Evolutionary conservation across 2,888 invertebrate species (phyloP).

Genomic region (Lypha dubia): DNA sequence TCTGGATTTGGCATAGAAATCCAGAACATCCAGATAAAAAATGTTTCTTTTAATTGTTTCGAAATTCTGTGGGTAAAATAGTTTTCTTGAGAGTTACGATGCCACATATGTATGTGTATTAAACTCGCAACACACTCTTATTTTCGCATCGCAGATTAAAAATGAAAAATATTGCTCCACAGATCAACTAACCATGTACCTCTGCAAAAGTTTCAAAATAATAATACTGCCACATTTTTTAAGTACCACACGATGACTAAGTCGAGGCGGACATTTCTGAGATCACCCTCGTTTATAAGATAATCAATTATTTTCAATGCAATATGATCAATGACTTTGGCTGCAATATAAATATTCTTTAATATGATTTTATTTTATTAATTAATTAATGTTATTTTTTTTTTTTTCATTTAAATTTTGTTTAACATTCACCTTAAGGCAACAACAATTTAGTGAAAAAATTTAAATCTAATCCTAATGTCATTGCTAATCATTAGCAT

Average conservation of each 20-base stretch:
- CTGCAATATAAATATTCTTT: slow-evolving; percentile 41
- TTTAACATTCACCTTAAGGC: slow-evolving; percentile 25
- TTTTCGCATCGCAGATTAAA: too few species aligned
- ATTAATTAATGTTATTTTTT: slow-evolving; percentile 5
- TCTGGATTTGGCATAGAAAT: too few species aligned
- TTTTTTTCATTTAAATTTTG: slow-evolving; percentile 21
- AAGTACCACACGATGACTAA: too few species aligned
- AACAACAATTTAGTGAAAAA: not conserved
- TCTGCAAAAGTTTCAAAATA: not conserved
- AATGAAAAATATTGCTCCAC: too few species aligned
- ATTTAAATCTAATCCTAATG: slow-evolving; percentile 51
- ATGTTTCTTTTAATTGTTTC: too few species aligned
- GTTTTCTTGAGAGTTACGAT: too few species aligned
- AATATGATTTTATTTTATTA: slow-evolving; percentile 38
- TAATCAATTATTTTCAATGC: slow-evolving; percentile 39
- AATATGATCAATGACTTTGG: slow-evolving; percentile 52
- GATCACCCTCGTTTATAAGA: not conserved
- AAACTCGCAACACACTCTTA: too few species aligned
- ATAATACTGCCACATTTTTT: not conserved
- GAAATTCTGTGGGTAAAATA: too few species aligned
- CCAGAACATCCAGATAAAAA: too few species aligned
- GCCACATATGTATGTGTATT: too few species aligned
- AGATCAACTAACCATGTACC: too few species aligned
- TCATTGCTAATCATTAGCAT: slow-evolving; percentile 52
- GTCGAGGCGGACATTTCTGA: not conserved